A percentile compares a stretch with the other conserved stretches of the same genome.
Evolutionary conservation across 37 sponge, comb jelly and placozoan genomes (phyloP).

Genomic region (Hormiphora californensis): DNA sequence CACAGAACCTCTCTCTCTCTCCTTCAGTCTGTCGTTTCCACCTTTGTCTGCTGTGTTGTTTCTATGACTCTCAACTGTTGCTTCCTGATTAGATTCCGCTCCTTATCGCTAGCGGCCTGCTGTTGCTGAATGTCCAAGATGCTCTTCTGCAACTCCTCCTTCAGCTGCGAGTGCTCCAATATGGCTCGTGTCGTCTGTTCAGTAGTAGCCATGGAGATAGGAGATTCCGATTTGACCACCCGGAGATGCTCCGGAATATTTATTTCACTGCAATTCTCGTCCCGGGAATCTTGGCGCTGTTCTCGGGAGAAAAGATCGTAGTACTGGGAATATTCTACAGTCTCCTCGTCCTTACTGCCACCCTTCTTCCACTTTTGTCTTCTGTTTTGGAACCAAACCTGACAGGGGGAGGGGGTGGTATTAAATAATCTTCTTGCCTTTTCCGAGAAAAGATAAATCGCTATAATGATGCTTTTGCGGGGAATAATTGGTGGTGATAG

Average conservation of each 20-base stretch:
- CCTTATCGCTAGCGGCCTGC: neutral
- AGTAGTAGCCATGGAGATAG: neutral
- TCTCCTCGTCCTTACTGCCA: constrained; percentile 29
- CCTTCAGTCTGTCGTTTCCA: no score
- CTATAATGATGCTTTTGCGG: no score
- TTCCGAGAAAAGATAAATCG: no score
- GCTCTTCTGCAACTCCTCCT: constrained; percentile 22
- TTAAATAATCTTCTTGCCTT: no score
- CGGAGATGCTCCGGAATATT: constrained; percentile 32
- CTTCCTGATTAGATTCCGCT: constrained; percentile 24
- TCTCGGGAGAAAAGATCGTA: constrained; percentile 53
- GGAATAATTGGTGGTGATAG: no score
- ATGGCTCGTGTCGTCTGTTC: neutral
- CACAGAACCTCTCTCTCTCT: no score
- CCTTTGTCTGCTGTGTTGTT: no score
- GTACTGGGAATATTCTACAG: constrained; percentile 32
- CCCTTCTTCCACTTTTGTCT: constrained; percentile 52
- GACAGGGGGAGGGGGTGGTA: no score
- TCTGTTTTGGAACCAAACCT: constrained; percentile 54
- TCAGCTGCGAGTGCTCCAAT: neutral
- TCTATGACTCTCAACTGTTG: constrained; percentile 23
- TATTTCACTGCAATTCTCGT: neutral
- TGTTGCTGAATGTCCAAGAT: constrained; percentile 42
- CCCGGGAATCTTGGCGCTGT: neutral
- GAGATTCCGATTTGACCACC: constrained; percentile 35